Evolutionary conservation across 2,888 invertebrate species (phyloP).

Genomic region (Drosophila buzzatii): DNA sequence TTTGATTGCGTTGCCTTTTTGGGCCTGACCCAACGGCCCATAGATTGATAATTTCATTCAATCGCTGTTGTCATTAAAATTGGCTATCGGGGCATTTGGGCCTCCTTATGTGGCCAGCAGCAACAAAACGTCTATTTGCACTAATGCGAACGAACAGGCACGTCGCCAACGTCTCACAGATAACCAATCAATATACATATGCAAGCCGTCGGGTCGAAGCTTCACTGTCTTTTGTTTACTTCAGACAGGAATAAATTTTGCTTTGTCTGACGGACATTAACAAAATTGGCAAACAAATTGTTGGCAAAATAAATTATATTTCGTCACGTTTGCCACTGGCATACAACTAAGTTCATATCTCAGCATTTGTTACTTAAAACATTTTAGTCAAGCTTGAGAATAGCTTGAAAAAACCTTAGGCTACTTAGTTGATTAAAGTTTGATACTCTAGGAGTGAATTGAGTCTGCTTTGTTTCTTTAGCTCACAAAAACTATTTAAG

Average conservation of each 20-base stretch:
- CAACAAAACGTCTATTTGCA: slow-evolving; percentile 38
- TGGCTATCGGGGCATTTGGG: slow-evolving; percentile 37
- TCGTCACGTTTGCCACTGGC: slow-evolving; percentile 36
- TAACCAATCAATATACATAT: slow-evolving; percentile 23
- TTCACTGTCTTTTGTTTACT: slow-evolving; percentile 10
- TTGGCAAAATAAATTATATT: slow-evolving; percentile 38
- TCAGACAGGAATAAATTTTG: slow-evolving; percentile 8
- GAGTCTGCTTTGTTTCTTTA: too few relatives aligned
- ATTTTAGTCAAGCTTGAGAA: too few relatives aligned
- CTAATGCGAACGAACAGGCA: slow-evolving; percentile 44
- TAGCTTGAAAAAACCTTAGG: background rate
- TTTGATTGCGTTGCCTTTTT: slow-evolving; percentile 69
- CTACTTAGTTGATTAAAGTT: background rate
- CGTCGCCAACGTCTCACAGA: slow-evolving; percentile 29
- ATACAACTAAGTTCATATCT: background rate
- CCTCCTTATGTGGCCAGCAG: slow-evolving; percentile 20
- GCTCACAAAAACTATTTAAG: too few relatives aligned
- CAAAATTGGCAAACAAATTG: slow-evolving; percentile 8
- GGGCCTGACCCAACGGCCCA: slow-evolving; percentile 55
- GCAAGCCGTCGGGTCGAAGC: background rate
- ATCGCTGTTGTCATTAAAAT: slow-evolving; percentile 73
- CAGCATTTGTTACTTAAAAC: background rate
- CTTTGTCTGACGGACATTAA: slow-evolving; percentile 12
- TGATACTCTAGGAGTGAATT: background rate
- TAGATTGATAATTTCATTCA: slow-evolving; percentile 79